Conservation (phyloP, 1,140 invertebrate species). For the Batillaria attramentaria region DNA sequence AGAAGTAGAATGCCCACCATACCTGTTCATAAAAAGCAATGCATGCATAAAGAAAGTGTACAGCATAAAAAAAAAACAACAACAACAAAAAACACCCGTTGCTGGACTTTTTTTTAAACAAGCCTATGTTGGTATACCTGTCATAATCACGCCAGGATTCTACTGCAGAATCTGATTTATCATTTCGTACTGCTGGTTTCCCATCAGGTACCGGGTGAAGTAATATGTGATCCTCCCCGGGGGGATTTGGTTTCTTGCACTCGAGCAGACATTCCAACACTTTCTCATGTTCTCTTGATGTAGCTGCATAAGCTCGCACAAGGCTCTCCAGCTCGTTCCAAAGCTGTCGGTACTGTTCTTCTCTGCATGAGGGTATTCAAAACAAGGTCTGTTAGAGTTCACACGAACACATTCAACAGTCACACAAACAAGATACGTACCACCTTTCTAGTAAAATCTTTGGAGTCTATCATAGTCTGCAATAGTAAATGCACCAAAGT, state of each 20-base stretch:
- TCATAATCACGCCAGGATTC: slow-evolving; percentile 77
- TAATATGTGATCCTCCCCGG: slow-evolving; percentile 66
- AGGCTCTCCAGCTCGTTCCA: slow-evolving; percentile 92
- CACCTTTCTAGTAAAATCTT: too few species aligned
- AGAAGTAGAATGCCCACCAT: too few species aligned
- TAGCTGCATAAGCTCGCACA: slow-evolving; percentile 81
- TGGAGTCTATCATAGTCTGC: too few species aligned
- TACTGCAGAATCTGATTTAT: slow-evolving; percentile 74
- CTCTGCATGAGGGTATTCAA: slow-evolving; percentile 72
- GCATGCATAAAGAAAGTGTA: too few species aligned
- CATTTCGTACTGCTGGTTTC: slow-evolving; percentile 51
- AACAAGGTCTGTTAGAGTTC: too few species aligned
- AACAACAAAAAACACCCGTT: background rate
- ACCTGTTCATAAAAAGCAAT: too few species aligned
- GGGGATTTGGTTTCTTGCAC: slow-evolving; percentile 75
- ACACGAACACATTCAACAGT: too few species aligned
- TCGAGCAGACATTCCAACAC: slow-evolving; percentile 89
- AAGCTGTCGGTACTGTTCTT: slow-evolving; percentile 91
- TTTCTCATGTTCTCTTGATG: slow-evolving; percentile 81
- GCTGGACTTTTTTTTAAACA: background rate
- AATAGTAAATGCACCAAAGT: too few species aligned
- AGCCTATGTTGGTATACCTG: slow-evolving; percentile 65
- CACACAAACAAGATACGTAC: too few species aligned
- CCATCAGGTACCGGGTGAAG: slow-evolving; percentile 61
- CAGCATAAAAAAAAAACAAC: too few species aligned